phyloP scores from a whole-genome alignment of 2,888 invertebrate species.

The Tinea trinotella region DNA sequence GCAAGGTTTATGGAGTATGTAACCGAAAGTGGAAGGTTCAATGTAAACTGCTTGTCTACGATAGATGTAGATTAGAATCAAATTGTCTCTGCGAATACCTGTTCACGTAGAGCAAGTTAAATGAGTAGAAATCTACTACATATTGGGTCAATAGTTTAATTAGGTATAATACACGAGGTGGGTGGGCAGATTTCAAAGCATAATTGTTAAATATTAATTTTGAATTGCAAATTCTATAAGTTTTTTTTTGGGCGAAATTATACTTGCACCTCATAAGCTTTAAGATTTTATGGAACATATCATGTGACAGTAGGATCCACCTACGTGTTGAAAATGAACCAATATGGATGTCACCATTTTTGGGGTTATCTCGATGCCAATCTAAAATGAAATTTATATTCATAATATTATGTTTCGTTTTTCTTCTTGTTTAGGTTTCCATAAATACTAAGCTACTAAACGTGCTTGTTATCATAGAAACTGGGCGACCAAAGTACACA shows the following conservation, averaged over 20 bases:
- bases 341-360: not conserved
- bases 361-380: not conserved
- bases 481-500: too few species aligned
- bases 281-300: not conserved
- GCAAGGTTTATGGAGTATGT: not conserved
- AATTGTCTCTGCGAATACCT: not conserved
- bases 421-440: too few species aligned
- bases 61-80: not conserved
- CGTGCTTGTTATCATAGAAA: too few species aligned
- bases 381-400: not conserved
- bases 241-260: not conserved
- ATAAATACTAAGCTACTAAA: too few species aligned
- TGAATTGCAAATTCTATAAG: too few species aligned
- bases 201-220: too few species aligned
- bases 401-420: too few species aligned
- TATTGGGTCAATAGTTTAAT: too few species aligned
- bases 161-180: too few species aligned
- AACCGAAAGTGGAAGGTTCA: slow-evolving; percentile 1
- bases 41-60: slow-evolving; percentile 3
- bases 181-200: too few species aligned
- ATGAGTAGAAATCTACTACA: too few species aligned
- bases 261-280: not conserved
- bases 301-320: not conserved
- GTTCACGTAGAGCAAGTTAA: too few species aligned
- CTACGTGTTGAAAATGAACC: not conserved